Conservation (phyloP, 2,113 vertebrate genomes). For the Neofelis nebulosa region DNA sequence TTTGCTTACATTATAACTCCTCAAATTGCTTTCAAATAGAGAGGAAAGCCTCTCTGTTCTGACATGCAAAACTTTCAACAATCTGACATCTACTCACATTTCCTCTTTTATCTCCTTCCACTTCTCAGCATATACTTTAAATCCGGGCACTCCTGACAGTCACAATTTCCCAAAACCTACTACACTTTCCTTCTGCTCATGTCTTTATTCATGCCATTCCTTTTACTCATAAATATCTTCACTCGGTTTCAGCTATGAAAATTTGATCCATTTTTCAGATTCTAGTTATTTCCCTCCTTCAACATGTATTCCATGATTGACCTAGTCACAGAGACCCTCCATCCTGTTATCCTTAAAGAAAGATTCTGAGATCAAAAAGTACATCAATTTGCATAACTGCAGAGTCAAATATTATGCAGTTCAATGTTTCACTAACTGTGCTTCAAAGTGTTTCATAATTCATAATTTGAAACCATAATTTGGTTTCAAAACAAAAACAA, state of each 20-base stretch:
- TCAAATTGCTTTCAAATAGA: background rate
- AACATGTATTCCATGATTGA: background rate
- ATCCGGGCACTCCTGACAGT: background rate
- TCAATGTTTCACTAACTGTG: background rate
- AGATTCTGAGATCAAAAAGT: background rate
- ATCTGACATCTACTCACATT: background rate
- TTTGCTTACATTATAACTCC: background rate
- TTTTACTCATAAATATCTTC: background rate
- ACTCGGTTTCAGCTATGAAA: constrained; percentile 1
- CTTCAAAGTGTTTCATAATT: background rate
- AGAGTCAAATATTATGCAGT: background rate
- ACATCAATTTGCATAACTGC: background rate
- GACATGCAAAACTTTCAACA: background rate
- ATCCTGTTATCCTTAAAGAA: background rate
- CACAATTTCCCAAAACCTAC: background rate
- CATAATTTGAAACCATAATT: too few species aligned
- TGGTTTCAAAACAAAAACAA: background rate
- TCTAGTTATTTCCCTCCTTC: background rate
- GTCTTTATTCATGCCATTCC: background rate
- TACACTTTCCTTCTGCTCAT: background rate
- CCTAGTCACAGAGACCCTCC: background rate
- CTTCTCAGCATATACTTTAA: background rate
- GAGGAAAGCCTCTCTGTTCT: background rate
- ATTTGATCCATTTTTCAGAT: background rate
- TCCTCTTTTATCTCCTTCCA: background rate